phyloP scores from a whole-genome alignment of 2,888 invertebrate species.

The Pseudolycoriella hygida region DNA sequence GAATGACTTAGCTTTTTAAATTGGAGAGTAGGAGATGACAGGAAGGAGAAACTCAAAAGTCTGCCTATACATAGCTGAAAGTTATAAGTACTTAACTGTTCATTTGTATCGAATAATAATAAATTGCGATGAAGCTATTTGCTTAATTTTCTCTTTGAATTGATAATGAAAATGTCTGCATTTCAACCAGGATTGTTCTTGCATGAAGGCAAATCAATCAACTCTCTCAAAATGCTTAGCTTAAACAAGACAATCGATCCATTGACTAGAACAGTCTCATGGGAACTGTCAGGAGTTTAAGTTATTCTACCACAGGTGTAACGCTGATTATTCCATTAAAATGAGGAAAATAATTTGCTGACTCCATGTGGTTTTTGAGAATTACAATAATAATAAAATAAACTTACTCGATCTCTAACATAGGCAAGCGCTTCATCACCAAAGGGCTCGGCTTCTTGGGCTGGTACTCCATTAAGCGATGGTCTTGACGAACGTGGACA shows the following conservation, averaged over 20 bases:
- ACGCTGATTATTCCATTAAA: background rate
- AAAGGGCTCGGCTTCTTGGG: slow-evolving; percentile 69
- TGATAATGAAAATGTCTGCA: background rate
- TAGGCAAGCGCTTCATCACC: slow-evolving; percentile 86
- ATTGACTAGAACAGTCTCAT: background rate
- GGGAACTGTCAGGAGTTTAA: background rate
- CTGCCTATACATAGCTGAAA: too few relatives aligned
- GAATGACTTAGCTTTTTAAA: too few relatives aligned
- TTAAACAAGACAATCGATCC: background rate
- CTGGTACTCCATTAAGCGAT: slow-evolving; percentile 42
- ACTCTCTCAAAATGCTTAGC: background rate
- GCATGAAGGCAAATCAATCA: background rate
- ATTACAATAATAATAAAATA: background rate
- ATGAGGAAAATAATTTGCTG: background rate
- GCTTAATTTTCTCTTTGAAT: background rate
- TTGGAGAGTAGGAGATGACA: too few relatives aligned
- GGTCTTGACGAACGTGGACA: slow-evolving; percentile 76
- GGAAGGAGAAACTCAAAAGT: too few relatives aligned
- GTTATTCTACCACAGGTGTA: background rate
- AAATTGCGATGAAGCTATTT: too few relatives aligned
- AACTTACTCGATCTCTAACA: slow-evolving; percentile 52
- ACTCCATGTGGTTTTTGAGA: background rate
- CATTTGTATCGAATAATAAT: too few relatives aligned
- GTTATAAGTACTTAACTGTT: too few relatives aligned
- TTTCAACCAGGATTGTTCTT: background rate